Evolutionary conservation across 2,797 vertebrate species (phyloP).

Genomic region (Tamandua tetradactyla): DNA sequence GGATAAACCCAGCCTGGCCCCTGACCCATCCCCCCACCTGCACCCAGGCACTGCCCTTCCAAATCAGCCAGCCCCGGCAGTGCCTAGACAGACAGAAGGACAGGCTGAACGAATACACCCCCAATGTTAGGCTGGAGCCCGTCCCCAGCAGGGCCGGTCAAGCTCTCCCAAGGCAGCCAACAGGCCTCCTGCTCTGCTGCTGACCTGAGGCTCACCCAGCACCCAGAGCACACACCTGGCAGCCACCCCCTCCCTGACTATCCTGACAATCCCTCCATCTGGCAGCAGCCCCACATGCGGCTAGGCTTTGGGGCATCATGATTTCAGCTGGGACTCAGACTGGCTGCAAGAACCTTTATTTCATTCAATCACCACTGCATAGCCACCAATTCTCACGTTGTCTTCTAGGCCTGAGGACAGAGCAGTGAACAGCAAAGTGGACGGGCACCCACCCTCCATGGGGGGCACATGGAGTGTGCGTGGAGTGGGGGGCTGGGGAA

Average conservation of each 20-base stretch:
- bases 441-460: not conserved
- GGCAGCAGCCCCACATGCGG: fast-evolving
- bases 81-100: not conserved
- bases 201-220: not conserved
- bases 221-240: not conserved
- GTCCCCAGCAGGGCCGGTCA: not conserved
- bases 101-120: too few relatives aligned
- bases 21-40: not conserved
- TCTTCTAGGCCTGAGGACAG: not conserved
- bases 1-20: not conserved
- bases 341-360: not conserved
- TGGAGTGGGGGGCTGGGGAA: too few relatives aligned
- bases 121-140: not conserved
- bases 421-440: not conserved
- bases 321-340: not conserved
- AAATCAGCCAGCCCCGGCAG: not conserved
- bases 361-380: not conserved
- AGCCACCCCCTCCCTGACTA: not conserved
- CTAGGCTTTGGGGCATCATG: fast-evolving
- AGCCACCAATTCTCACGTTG: fast-evolving
- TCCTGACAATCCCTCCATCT: fast-evolving
- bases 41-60: not conserved
- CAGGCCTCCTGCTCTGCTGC: not conserved
- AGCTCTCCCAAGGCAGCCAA: not conserved
- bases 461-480: fast-evolving